Conservation (phyloP, 2,113 vertebrate genomes). For the Gymnobelideus leadbeateri region DNA sequence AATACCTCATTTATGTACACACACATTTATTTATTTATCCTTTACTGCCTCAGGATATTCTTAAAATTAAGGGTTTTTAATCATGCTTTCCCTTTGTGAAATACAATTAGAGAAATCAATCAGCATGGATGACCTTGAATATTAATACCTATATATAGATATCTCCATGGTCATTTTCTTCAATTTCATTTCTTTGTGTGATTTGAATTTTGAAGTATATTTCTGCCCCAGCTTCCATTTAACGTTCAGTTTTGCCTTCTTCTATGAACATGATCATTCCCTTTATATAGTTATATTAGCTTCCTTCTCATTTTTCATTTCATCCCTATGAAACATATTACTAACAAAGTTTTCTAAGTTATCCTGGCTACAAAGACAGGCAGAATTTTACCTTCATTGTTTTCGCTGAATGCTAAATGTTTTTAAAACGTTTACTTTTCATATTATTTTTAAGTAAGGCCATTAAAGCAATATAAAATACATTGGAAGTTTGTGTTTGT, state of each 20-base stretch:
- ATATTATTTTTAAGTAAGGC: background rate
- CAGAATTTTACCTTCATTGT: background rate
- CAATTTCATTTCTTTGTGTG: background rate
- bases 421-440: background rate
- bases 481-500: no score
- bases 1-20: no score
- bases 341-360: no score
- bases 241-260: background rate
- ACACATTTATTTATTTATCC: no score
- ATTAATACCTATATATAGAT: background rate
- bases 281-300: background rate
- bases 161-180: background rate
- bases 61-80: no score
- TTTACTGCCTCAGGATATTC: no score
- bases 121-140: no score
- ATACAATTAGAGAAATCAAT: no score
- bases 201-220: background rate
- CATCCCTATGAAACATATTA: no score
- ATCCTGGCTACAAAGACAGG: background rate
- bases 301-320: no score
- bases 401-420: background rate
- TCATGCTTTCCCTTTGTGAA: no score
- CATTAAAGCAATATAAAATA: no score
- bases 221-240: background rate
- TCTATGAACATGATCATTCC: background rate